phyloP scores from a whole-genome alignment of 1,140 invertebrate species.

The Oreohelix idahoensis region DNA sequence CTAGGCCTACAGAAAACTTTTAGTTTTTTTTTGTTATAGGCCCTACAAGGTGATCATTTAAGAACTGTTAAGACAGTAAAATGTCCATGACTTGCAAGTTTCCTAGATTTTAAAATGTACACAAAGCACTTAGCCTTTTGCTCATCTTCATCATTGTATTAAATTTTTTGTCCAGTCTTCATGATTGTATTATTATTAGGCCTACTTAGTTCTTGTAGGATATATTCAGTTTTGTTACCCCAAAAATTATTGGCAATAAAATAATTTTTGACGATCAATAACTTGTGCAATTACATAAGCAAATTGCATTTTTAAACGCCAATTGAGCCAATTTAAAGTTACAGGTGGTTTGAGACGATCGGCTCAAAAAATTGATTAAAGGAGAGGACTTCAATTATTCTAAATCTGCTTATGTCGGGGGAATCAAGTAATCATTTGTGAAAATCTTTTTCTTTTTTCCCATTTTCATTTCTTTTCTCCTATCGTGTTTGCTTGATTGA shows the following conservation, averaged over 20 bases:
- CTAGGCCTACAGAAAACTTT: too few species aligned
- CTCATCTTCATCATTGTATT: too few species aligned
- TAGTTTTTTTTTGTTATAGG: too few species aligned
- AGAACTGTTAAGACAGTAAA: neutral
- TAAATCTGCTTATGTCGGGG: neutral
- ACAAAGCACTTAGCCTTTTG: too few species aligned
- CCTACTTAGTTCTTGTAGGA: neutral
- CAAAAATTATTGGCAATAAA: neutral
- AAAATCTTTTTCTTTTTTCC: neutral
- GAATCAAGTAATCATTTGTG: neutral
- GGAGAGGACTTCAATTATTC: neutral
- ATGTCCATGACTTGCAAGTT: too few species aligned
- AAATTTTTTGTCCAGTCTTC: neutral
- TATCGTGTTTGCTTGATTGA: neutral
- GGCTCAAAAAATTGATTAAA: neutral
- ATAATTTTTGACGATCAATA: neutral
- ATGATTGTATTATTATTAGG: neutral
- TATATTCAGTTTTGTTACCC: neutral
- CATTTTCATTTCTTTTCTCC: neutral
- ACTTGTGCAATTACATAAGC: neutral
- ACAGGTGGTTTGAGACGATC: conserved; percentile 1
- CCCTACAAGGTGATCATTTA: neutral
- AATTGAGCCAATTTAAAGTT: conserved; percentile 2
- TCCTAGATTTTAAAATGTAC: too few species aligned
- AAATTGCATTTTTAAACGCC: neutral